phyloP scores from a whole-genome alignment of 2,888 invertebrate genomes.

The Monoplex corrugatus region DNA sequence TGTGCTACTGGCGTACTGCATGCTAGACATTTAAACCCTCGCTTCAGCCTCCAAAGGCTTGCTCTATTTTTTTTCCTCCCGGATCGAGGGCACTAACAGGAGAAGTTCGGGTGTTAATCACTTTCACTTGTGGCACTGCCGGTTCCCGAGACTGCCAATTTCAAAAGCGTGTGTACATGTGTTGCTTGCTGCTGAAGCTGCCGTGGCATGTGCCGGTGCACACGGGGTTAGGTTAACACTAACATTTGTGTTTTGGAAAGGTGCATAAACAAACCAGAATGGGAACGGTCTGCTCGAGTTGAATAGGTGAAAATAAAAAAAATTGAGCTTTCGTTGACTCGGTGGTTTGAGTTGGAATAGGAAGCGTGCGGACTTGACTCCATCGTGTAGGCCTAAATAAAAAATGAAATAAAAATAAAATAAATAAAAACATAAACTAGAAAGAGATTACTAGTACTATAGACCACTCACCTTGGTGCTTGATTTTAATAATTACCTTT shows the following conservation, averaged over 20 bases:
- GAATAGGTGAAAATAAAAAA: too few relatives aligned
- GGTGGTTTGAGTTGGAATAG: too few relatives aligned
- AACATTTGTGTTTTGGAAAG: background rate
- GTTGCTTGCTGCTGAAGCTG: background rate
- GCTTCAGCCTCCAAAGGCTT: constrained; percentile 21
- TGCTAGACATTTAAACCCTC: constrained; percentile 18
- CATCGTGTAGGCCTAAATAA: too few relatives aligned
- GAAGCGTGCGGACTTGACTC: too few relatives aligned
- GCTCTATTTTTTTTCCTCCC: background rate
- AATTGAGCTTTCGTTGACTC: too few relatives aligned
- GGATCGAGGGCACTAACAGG: constrained; percentile 4
- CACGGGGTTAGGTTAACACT: background rate
- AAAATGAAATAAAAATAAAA: too few relatives aligned
- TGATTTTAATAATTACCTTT: too few relatives aligned
- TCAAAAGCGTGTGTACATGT: background rate
- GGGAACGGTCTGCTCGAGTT: too few relatives aligned
- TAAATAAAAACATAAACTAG: too few relatives aligned
- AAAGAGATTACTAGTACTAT: too few relatives aligned
- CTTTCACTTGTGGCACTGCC: constrained; percentile 21
- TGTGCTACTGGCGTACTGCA: background rate
- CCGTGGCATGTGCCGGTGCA: background rate
- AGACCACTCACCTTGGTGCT: too few relatives aligned
- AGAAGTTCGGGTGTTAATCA: constrained; percentile 16
- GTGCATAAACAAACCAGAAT: background rate
- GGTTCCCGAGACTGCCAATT: background rate